These are phyloP conservation scores for Lepilemur septentrionalis DNA, from an alignment of 2,797 vertebrate species.

Conservation along the genomic window DNA sequence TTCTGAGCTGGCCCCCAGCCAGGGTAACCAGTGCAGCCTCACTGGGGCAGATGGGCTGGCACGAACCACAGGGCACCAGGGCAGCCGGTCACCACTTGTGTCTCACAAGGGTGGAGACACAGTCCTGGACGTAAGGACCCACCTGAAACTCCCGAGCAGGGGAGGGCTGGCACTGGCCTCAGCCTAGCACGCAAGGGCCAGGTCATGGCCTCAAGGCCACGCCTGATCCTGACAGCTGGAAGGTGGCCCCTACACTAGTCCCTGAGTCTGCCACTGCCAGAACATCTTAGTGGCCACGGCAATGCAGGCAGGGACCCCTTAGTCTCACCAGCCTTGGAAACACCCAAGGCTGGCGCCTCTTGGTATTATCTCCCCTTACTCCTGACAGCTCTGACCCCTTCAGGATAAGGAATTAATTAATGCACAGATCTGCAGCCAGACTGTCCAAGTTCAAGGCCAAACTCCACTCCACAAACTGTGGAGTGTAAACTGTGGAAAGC, in stretches of 20 bases:
- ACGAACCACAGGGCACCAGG: fast-evolving
- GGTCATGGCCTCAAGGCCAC: too few relatives aligned
- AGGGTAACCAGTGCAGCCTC: background rate
- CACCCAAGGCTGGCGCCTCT: background rate
- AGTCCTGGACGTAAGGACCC: too few relatives aligned
- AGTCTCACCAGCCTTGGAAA: fast-evolving
- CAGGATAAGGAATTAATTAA: background rate
- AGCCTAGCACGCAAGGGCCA: background rate
- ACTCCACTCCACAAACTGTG: fast-evolving
- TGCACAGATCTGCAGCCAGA: too few relatives aligned
- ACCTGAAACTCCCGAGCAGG: too few relatives aligned
- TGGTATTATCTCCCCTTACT: fast-evolving
- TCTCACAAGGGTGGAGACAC: background rate
- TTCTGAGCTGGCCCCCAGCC: background rate
- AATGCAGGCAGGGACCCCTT: background rate
- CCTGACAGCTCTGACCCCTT: background rate
- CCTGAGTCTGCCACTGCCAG: background rate
- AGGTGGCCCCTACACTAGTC: background rate
- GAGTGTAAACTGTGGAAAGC: too few relatives aligned
- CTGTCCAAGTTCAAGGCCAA: background rate
- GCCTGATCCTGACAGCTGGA: too few relatives aligned
- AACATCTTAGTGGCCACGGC: background rate
- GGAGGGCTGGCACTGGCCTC: background rate
- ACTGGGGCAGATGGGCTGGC: fast-evolving
- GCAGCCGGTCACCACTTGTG: background rate